Evolutionary conservation across 2,113 vertebrate species (phyloP), one percentile per base, ranked within the genome.

Genomic region (Cyprinodon brontotheroides): DNA sequence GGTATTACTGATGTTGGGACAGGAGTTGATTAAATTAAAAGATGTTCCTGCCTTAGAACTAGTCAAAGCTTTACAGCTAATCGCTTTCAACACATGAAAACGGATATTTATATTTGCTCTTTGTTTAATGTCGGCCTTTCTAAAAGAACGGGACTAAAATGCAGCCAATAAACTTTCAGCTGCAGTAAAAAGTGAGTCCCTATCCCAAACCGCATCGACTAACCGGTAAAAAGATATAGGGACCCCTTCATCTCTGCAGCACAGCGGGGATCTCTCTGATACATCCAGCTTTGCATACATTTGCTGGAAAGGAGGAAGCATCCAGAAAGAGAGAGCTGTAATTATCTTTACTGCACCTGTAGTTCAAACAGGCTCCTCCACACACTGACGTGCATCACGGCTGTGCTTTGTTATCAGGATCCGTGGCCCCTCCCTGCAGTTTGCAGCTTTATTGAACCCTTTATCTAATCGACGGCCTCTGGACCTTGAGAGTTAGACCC

Each of bases 401-500:
- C 77, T 78, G 75, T 61, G 65, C 40, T 14, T 41, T 29, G 45
- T 86, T 89, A 91, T 87, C 83, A 38, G 85, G 47, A 22, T n/a
- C 14, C 10, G n/a, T 0, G 38, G 79, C 78, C 83, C 78, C 82
- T 81, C 85, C 79, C 82, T 73, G 72, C 72, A 81, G 73, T 83
- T 84, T 69, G 37, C 62, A 41, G 80, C 70, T 91, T 86, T 87
- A 89, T 87, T 91, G 81, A 90, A 82, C 81, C 77, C 77, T 83
- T 90, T 91, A 91, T 92, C 93, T 93, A 82, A 92, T 91, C 90
- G 50, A 50, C 65, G 1, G 81, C 62, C 82, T 64, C 81, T 87
- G 88, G 81, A 92, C 91, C 88, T 92, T 92, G 92, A 87, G 91
- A 89, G 88, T 78, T 74, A 90, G 87, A 80, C 78, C 39, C 72